Evolutionary conservation across 2,113 vertebrate species (phyloP).

Genomic region (Mus spicilegus): DNA sequence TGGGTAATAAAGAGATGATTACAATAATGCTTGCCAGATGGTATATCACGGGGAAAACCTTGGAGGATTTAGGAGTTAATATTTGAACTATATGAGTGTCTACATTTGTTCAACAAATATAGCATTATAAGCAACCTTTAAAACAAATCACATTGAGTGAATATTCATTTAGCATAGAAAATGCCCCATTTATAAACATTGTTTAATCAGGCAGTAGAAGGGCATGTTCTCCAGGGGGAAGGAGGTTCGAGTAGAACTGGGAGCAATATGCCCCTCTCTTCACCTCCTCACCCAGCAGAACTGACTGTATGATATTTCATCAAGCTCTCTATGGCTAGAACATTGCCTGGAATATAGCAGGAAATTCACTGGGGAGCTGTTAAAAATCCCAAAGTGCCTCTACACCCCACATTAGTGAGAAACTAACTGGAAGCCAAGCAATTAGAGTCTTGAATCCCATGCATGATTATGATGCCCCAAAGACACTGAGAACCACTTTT

Average conservation of each 20-base stretch:
- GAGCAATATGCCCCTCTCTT: too few relatives aligned
- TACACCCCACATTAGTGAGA: neutral
- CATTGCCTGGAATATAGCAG: neutral
- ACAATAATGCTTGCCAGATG: slow-evolving; percentile 73
- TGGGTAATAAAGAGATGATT: slow-evolving; percentile 74
- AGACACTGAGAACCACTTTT: neutral
- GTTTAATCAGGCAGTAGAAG: neutral
- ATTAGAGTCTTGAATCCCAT: neutral
- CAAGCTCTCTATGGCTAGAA: too few relatives aligned
- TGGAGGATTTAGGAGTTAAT: slow-evolving; percentile 70
- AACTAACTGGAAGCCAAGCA: neutral
- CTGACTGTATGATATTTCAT: neutral
- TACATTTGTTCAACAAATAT: slow-evolving; percentile 66
- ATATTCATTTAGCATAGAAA: neutral
- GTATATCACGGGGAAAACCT: slow-evolving; percentile 41
- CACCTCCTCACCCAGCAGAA: neutral
- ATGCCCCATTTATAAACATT: neutral
- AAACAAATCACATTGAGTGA: slow-evolving; percentile 47
- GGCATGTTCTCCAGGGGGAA: neutral
- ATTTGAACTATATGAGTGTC: slow-evolving; percentile 61
- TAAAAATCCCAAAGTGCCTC: neutral
- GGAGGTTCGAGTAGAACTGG: neutral
- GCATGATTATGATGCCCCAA: neutral
- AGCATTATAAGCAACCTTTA: slow-evolving; percentile 65
- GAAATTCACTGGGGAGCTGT: neutral